phyloP scores from a whole-genome alignment of 1,140 invertebrate species.

The Goniozus legneri region DNA sequence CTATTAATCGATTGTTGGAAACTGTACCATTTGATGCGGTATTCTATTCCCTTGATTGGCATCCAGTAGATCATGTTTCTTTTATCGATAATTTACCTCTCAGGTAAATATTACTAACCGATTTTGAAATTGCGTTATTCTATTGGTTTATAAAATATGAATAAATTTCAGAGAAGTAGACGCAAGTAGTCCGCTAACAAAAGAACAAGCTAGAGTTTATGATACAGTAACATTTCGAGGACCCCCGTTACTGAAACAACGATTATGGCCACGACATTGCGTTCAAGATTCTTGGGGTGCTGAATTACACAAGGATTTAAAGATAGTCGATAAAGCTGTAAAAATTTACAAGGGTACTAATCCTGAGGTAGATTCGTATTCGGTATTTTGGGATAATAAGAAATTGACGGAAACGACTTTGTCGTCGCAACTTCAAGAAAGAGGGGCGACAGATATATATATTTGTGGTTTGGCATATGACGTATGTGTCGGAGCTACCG shows the following conservation, averaged over 20 bases:
- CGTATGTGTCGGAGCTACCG: slow-evolving; percentile 91
- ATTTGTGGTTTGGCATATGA: slow-evolving; percentile 95
- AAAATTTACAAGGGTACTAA: slow-evolving; percentile 93
- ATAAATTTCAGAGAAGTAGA: slow-evolving; percentile 39
- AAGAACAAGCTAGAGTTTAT: slow-evolving; percentile 76
- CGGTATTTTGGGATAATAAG: slow-evolving; percentile 97
- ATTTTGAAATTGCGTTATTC: too few relatives aligned
- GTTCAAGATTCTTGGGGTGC: slow-evolving; percentile 94
- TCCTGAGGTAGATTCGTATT: slow-evolving; percentile 94
- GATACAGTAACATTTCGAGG: slow-evolving; percentile 90
- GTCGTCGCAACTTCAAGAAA: slow-evolving; percentile 72
- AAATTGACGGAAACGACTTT: slow-evolving; percentile 84
- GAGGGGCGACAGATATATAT: slow-evolving; percentile 87
- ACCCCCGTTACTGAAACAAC: slow-evolving; percentile 77
- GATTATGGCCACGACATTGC: slow-evolving; percentile 93
- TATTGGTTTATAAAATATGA: neutral
- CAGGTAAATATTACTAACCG: slow-evolving; percentile 29
- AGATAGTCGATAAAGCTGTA: slow-evolving; percentile 70
- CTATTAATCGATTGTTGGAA: slow-evolving; percentile 87
- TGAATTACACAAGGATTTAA: slow-evolving; percentile 87
- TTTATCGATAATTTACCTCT: slow-evolving; percentile 87
- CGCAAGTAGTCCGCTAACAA: slow-evolving; percentile 34
- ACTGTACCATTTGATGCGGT: slow-evolving; percentile 84
- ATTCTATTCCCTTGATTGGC: slow-evolving; percentile 97
- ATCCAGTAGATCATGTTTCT: slow-evolving; percentile 93